Percentiles rank a stretch among this genome's conserved stretches.
Conservation (phyloP, 23 tunicate species). For the Trididemnum miniatum region DNA sequence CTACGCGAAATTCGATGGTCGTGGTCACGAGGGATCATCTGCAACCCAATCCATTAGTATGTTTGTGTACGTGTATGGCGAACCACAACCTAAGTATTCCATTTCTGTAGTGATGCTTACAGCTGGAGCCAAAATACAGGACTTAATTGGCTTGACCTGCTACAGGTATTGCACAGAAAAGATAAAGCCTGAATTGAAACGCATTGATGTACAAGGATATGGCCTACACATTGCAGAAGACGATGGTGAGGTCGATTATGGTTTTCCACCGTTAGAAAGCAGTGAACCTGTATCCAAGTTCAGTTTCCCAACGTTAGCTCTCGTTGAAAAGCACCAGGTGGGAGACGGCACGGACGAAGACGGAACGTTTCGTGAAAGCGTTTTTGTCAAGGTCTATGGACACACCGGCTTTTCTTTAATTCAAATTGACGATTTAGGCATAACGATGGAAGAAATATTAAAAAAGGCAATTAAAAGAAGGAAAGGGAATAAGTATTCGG, state of each 20-base stretch:
- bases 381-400: conserved; percentile 75
- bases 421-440: conserved; percentile 64
- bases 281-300: conserved; percentile 76
- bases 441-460: conserved; percentile 77
- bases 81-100: conserved; percentile 46
- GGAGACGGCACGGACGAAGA: conserved; percentile 35
- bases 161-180: conserved; percentile 62
- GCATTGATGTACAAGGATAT: conserved; percentile 57
- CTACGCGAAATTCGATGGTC: conserved; percentile 79
- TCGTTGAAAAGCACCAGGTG: conserved; percentile 60
- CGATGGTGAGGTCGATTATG: conserved; percentile 88
- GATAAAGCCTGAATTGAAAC: conserved; percentile 47
- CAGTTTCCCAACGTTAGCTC: conserved; percentile 77
- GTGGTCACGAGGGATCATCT: conserved; percentile 61
- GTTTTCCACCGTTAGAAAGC: conserved; percentile 67
- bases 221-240: conserved; percentile 72
- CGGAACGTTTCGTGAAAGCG: conserved; percentile 56
- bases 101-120: conserved; percentile 49
- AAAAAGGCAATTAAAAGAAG: conserved; percentile 64
- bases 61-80: conserved; percentile 75
- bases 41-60: conserved; percentile 52
- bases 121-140: conserved; percentile 63
- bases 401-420: conserved; percentile 69
- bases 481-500: conserved; percentile 63
- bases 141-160: conserved; percentile 79